Conservation (phyloP, 53 echinoderm and acorn worm species). For the Zoroaster sp. region DNA sequence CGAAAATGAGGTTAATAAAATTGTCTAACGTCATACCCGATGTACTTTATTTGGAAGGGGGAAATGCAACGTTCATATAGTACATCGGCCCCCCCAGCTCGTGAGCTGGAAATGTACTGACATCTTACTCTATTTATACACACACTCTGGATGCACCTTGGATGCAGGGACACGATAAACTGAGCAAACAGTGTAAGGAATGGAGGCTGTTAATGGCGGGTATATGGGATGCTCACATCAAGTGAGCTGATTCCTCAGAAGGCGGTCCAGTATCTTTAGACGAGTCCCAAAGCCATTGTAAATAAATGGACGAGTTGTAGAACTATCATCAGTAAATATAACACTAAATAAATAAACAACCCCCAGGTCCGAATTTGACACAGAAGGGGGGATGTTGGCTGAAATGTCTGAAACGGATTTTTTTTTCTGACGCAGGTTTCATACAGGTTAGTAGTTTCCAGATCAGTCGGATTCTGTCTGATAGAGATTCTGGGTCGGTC, state of each 20-base stretch:
- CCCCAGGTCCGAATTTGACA: too few species aligned
- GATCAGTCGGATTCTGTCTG: too few species aligned
- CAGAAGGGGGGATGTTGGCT: too few species aligned
- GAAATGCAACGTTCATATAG: not conserved
- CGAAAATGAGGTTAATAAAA: too few species aligned
- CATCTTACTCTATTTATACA: not conserved
- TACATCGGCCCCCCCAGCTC: not conserved
- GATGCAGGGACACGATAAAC: not conserved
- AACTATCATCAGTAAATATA: not conserved
- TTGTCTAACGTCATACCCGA: too few species aligned
- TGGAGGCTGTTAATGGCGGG: not conserved
- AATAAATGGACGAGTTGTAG: not conserved
- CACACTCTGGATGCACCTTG: not conserved
- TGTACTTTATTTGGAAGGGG: too few species aligned
- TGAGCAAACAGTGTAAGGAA: constrained; percentile 1
- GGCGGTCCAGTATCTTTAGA: not conserved
- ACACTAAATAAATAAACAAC: too few species aligned
- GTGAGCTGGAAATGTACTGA: not conserved
- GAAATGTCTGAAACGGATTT: too few species aligned
- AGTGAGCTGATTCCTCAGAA: not conserved
- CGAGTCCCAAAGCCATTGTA: not conserved
- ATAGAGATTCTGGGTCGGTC: too few species aligned
- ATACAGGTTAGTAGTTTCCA: too few species aligned
- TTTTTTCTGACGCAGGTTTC: too few species aligned
- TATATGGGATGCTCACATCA: not conserved